Percentiles rank a stretch among this genome's conserved stretches.
phyloP scores from a whole-genome alignment of 2,888 invertebrate genomes.

The Synergus japonicus region DNA sequence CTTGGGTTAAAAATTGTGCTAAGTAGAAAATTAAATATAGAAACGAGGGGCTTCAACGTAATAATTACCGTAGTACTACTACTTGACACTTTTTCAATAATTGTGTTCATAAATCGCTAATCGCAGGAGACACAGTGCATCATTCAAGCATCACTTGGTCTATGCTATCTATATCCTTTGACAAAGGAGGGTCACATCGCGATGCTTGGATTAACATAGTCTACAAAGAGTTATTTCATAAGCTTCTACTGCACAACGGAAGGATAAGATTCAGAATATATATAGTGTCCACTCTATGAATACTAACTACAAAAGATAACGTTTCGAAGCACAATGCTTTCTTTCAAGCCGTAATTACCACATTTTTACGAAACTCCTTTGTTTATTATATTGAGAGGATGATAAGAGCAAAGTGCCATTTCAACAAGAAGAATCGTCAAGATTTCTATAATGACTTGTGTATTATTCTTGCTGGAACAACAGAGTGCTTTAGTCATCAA shows the following conservation, averaged over 20 bases:
- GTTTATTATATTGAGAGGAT: neutral
- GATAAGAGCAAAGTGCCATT: conserved; percentile 27
- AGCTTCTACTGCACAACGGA: neutral
- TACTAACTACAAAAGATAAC: neutral
- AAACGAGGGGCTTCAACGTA: neutral
- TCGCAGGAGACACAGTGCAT: conserved; percentile 7
- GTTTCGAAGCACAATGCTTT: neutral
- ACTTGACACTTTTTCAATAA: neutral
- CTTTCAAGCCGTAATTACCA: neutral
- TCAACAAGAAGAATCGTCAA: neutral
- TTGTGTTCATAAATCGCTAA: conserved; percentile 14
- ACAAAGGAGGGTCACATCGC: conserved; percentile 28
- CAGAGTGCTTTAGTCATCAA: too few relatives aligned
- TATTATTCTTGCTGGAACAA: too few relatives aligned
- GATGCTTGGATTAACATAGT: conserved; percentile 37
- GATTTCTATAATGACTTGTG: neutral
- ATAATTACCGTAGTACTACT: neutral
- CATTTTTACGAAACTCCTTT: conserved; percentile 19
- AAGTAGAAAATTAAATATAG: neutral
- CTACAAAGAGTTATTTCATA: conserved; percentile 32
- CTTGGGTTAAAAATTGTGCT: neutral
- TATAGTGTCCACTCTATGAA: neutral
- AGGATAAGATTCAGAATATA: neutral
- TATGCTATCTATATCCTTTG: conserved; percentile 28
- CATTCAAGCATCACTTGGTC: conserved; percentile 38